Conservation (phyloP, 2,113 vertebrate species). For the Microcebus murinus region DNA sequence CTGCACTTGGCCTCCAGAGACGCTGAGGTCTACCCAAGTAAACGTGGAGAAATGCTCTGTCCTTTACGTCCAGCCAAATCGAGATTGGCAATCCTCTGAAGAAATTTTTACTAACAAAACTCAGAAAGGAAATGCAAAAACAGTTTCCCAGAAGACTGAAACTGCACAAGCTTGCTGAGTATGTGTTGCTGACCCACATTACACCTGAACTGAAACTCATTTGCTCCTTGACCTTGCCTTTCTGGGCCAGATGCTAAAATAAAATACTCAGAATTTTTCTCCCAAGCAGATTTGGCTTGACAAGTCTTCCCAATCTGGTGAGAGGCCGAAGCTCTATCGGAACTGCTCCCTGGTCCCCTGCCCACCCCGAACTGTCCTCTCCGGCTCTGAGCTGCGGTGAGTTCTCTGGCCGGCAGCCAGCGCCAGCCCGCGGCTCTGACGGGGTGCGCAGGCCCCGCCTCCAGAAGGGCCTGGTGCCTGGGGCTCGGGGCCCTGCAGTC, state of each 20-base stretch:
- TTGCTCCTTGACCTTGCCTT: neutral
- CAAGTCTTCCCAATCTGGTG: neutral
- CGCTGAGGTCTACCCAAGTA: neutral
- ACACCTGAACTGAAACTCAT: neutral
- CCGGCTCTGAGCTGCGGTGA: neutral
- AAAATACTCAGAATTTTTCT: neutral
- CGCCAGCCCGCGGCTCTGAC: neutral
- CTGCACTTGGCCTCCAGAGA: neutral
- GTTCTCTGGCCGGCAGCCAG: neutral
- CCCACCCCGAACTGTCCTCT: neutral
- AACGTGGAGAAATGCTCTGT: neutral
- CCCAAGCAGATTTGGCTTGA: neutral
- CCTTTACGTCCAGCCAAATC: neutral
- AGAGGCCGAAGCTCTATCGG: neutral
- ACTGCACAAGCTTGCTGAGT: neutral
- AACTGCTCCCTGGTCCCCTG: neutral
- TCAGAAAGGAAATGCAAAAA: slow-evolving; percentile 27
- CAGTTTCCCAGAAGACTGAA: neutral
- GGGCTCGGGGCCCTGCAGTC: neutral
- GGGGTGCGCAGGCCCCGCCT: neutral
- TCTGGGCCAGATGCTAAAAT: neutral
- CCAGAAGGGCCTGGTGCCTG: neutral
- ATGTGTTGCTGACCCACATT: neutral
- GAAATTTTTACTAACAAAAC: neutral
- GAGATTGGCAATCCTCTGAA: neutral